These are phyloP conservation scores for Thamnophis sirtalis DNA, from an alignment of 2,113 vertebrate genomes.

Conservation along the genomic window DNA sequence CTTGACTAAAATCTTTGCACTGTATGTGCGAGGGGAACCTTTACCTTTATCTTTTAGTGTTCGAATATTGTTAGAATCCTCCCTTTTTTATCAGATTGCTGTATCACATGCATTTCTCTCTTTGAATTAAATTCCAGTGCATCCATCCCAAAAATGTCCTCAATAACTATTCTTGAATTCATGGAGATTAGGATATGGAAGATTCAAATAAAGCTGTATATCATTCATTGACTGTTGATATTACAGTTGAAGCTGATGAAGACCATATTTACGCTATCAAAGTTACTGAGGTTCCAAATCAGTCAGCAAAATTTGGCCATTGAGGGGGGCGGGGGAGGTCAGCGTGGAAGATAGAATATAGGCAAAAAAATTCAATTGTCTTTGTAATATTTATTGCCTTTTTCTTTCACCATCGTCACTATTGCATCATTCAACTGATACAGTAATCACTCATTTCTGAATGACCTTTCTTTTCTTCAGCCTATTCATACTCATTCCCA, in stretches of 20 bases:
- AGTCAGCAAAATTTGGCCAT: not conserved
- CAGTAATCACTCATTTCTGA: not conserved
- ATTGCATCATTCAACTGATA: not conserved
- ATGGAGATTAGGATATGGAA: not conserved
- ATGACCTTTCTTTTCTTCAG: not conserved
- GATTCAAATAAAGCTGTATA: not conserved
- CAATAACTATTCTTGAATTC: too few relatives aligned
- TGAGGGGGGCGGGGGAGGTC: too few relatives aligned
- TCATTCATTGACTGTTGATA: not conserved
- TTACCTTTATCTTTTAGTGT: not conserved
- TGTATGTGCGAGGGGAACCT: too few relatives aligned
- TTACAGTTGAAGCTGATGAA: not conserved
- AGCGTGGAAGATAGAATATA: not conserved
- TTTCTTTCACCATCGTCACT: not conserved
- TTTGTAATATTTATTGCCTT: not conserved
- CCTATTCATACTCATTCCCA: not conserved
- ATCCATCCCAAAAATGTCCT: not conserved
- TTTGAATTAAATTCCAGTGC: not conserved
- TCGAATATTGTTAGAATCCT: not conserved
- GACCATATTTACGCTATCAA: not conserved
- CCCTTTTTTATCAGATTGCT: not conserved
- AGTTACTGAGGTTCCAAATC: not conserved
- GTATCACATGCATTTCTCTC: not conserved
- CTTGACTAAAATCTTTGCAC: too few relatives aligned
- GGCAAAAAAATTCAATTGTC: not conserved